Evolutionary conservation across 2,888 invertebrate species (phyloP), one percentile per base, ranked within the genome.

Genomic region (Microdon myrmicae): DNA sequence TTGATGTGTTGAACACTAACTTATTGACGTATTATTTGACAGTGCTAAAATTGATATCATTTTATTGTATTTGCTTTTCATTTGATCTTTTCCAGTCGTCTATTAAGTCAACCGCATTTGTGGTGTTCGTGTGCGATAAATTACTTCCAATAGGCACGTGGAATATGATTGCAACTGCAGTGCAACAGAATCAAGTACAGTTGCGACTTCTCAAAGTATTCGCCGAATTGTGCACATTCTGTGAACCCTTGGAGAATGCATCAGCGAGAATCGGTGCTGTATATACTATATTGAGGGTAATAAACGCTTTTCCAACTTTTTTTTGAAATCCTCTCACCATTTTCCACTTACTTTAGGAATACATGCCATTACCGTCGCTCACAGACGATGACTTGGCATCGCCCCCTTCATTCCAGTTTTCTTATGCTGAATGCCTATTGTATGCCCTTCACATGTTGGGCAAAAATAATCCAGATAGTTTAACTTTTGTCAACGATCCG

Each of bases 351-450:
- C 80, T 79, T 23, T 76, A 94, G 93, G 87, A 88, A 69, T 93
- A 90, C 73, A 88, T 96, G 86, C 96, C 95, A 3, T 83, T 92
- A 69, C 95, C 96, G 10, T 92, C 94, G 45, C 80, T 87, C 44
- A 87, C 88, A 68, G 85, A 69, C 26, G 82, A 85, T 67, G 85
- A 84, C 39, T 77, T 81, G 48, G 78, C 82, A 19, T 82, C 81
- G 26, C 81, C 87, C 31, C 94, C 94, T n/a, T 89, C 91, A 58
- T 85, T 96, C 37, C 90, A 96, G 76, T 96, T 96, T 75, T 93
- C 96, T 23, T 90, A 91, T 74, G 93, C 96, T 2, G 97, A 97
- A 81, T 94, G 94, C 82, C 84, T 96, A 22, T 83, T 97, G 71
- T 96, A 79, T 68, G 84, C 86, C 7, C 80, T 89, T 31, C 89